These are phyloP conservation scores for Ctenicera cuprea DNA, from an alignment of 2,888 invertebrate genomes.

Conservation along the genomic window DNA sequence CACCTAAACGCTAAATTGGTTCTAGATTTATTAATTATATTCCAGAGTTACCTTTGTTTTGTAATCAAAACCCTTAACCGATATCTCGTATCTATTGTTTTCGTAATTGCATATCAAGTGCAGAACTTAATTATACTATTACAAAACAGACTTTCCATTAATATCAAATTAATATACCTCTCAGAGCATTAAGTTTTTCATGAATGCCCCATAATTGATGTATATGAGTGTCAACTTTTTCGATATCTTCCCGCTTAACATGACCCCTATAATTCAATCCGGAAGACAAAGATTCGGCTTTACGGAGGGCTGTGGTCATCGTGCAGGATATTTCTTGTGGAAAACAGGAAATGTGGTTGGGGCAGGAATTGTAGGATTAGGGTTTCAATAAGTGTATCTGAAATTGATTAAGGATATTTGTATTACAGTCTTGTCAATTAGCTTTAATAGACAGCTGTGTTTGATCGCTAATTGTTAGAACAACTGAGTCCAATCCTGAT, in stretches of 20 bases:
- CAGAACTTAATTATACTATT: too few species aligned
- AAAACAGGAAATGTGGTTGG: background rate
- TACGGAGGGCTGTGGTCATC: constrained; percentile 21
- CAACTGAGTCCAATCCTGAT: too few species aligned
- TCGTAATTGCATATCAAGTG: too few species aligned
- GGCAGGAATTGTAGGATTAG: constrained; percentile 11
- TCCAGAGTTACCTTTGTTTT: too few species aligned
- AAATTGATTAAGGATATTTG: constrained; percentile 30
- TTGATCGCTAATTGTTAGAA: too few species aligned
- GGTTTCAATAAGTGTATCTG: constrained; percentile 23
- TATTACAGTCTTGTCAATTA: constrained; percentile 4
- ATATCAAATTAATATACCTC: constrained; percentile 59
- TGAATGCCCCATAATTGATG: constrained; percentile 67
- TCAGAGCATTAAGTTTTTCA: constrained; percentile 62
- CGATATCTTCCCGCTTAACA: constrained; percentile 48
- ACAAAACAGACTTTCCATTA: too few species aligned
- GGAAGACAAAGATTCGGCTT: constrained; percentile 56
- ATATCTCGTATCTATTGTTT: too few species aligned
- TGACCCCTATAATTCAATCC: constrained; percentile 47
- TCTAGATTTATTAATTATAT: too few species aligned
- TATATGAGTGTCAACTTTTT: constrained; percentile 62
- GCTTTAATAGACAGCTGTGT: too few species aligned
- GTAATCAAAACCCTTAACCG: too few species aligned
- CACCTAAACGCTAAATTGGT: too few species aligned
- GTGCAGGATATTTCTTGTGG: constrained; percentile 13